Percentiles rank a stretch among this genome's conserved stretches.
Conservation (phyloP, 1,140 invertebrate genomes). For the Saxidomus purpurata region DNA sequence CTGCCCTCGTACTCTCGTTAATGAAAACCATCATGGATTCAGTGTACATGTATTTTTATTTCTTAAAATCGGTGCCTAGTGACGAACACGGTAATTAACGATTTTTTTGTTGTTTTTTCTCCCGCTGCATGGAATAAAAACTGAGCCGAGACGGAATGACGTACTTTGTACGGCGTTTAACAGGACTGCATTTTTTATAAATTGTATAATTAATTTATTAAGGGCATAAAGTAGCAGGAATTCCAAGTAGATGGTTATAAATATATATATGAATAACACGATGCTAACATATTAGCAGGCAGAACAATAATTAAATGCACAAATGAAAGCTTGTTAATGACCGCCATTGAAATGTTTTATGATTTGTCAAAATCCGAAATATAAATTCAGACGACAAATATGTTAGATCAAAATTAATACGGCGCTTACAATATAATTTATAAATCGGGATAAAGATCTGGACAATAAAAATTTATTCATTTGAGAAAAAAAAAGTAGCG, state of each 20-base stretch:
- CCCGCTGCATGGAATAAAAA: neutral
- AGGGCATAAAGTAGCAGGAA: neutral
- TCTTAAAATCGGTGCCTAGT: neutral
- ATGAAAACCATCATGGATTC: constrained; percentile 21
- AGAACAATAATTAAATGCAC: neutral
- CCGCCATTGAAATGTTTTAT: neutral
- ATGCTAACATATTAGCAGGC: neutral
- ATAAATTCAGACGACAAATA: neutral
- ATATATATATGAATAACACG: neutral
- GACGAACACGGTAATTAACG: neutral
- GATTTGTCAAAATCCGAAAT: neutral
- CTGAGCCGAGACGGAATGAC: neutral
- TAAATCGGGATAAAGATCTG: too few species aligned
- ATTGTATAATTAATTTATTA: neutral
- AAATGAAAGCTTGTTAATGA: neutral
- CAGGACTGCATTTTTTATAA: neutral
- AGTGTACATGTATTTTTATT: neutral
- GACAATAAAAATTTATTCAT: too few species aligned
- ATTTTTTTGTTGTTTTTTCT: neutral
- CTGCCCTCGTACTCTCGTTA: neutral
- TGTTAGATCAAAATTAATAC: neutral
- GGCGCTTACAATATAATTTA: neutral
- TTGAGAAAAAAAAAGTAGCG: too few species aligned
- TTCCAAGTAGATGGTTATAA: neutral
- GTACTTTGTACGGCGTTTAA: neutral